phyloP scores from a whole-genome alignment of 2,797 vertebrate genomes.

The Threskiornis aethiopicus region DNA sequence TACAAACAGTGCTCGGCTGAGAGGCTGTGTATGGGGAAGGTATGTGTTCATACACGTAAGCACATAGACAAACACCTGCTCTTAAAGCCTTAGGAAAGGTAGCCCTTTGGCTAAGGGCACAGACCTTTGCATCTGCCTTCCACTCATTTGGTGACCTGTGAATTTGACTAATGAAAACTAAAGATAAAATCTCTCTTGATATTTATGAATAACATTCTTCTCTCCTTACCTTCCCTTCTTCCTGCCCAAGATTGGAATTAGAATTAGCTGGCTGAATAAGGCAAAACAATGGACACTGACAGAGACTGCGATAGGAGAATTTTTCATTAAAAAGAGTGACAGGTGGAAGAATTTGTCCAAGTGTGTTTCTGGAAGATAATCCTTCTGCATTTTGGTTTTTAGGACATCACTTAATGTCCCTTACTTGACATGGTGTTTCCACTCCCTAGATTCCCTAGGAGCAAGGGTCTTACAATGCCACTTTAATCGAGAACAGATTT shows the following conservation, averaged over 20 bases:
- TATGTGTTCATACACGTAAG: accelerated
- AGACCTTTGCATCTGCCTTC: not conserved
- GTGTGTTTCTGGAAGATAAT: constrained; percentile 8
- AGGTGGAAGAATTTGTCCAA: not conserved
- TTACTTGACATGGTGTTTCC: not conserved
- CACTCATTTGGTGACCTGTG: not conserved
- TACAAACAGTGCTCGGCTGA: not conserved
- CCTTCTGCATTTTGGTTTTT: not conserved
- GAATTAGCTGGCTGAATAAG: not conserved
- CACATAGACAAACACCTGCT: not conserved
- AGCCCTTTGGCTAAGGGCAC: not conserved
- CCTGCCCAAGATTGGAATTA: not conserved
- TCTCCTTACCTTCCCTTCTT: not conserved
- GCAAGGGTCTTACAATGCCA: not conserved
- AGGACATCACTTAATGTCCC: not conserved
- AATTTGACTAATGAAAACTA: not conserved
- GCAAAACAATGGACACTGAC: not conserved
- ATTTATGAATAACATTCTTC: not conserved
- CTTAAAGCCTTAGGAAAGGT: accelerated
- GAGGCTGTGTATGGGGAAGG: not conserved
- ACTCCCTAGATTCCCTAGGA: not conserved
- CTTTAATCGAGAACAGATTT: not conserved
- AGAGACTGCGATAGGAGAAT: not conserved
- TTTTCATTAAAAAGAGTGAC: constrained; percentile 32
- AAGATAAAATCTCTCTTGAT: not conserved